Conservation (phyloP, 2,888 invertebrate species). For the Willowsia nigromaculata region DNA sequence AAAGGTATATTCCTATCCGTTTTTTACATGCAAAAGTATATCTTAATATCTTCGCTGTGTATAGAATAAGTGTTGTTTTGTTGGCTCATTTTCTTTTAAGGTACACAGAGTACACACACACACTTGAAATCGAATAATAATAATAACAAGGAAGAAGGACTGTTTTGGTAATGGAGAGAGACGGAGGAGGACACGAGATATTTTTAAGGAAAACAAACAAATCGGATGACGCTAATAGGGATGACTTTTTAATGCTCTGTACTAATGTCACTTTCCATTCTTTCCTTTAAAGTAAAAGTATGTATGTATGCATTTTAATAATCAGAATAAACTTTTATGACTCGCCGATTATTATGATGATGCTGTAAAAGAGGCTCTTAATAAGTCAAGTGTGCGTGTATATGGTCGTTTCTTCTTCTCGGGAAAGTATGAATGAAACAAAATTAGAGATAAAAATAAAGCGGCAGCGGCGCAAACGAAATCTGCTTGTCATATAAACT, state of each 20-base stretch:
- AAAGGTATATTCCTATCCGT: background rate
- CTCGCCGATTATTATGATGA: background rate
- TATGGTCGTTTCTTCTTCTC: background rate
- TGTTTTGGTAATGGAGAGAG: background rate
- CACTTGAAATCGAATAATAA: background rate
- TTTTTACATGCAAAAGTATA: background rate
- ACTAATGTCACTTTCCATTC: background rate
- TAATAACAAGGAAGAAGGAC: background rate
- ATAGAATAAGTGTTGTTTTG: background rate
- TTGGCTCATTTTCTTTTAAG: background rate
- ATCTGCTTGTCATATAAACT: background rate
- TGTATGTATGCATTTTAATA: background rate
- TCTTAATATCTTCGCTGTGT: background rate
- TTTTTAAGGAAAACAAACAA: slow-evolving; percentile 1
- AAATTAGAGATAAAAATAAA: background rate
- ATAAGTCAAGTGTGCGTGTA: background rate
- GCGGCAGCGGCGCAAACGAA: background rate
- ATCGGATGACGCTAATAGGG: background rate
- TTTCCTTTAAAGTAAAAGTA: background rate
- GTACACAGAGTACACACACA: too few relatives aligned
- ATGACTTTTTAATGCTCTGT: background rate
- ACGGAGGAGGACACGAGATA: background rate
- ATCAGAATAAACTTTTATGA: background rate
- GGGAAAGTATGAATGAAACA: background rate
- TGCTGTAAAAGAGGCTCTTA: background rate